Conservation (phyloP, 2,797 vertebrate species). For the Neosilurus hyrtlii region DNA sequence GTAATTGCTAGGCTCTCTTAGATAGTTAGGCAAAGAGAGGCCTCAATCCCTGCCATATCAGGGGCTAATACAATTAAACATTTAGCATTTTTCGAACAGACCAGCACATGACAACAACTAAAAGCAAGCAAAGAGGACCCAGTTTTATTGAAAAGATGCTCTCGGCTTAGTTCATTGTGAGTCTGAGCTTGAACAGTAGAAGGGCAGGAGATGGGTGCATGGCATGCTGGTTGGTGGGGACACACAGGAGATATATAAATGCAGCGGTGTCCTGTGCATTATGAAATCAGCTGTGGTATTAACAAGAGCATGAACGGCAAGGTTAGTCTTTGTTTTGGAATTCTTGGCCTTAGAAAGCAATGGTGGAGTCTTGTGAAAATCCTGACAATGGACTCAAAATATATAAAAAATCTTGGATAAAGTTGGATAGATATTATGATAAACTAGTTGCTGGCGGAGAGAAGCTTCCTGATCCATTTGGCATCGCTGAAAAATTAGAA, state of each 20-base stretch:
- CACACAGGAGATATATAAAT: neutral
- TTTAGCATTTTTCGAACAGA: neutral
- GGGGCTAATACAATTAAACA: neutral
- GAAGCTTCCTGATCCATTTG: too few species aligned
- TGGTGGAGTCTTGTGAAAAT: too few species aligned
- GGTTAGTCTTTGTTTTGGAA: neutral
- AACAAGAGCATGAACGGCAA: neutral
- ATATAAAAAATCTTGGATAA: too few species aligned
- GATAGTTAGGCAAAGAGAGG: neutral
- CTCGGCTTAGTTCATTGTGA: neutral
- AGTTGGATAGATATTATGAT: too few species aligned
- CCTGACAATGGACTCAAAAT: too few species aligned
- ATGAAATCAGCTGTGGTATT: neutral
- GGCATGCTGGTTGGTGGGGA: neutral
- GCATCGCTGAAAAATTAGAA: too few species aligned
- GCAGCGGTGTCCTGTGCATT: neutral
- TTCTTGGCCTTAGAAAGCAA: neutral
- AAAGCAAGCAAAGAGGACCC: neutral
- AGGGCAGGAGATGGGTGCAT: neutral
- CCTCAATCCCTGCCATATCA: neutral
- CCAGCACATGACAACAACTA: neutral
- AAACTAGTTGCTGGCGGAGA: too few species aligned
- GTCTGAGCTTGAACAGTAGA: neutral
- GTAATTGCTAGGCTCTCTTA: neutral
- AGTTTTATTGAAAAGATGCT: neutral